Base-by-base conservation (phyloP, 64 coral and sea anemone species). In the Stylophora pistillata region DNA sequence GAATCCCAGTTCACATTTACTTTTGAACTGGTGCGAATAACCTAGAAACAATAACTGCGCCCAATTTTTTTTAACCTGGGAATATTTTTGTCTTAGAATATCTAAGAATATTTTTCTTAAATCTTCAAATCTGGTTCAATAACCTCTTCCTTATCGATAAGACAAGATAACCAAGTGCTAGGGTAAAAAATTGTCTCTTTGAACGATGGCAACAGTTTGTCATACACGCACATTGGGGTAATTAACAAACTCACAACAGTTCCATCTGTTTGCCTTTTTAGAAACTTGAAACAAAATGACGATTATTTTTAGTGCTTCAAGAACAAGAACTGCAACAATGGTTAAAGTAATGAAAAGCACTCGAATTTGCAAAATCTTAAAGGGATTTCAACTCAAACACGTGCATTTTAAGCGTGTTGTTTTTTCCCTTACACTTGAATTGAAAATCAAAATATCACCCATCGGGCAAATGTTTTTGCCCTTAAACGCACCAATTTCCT, bases 201-300 rank as follows among this genome's bases (percentile, higher is more conserved):
- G 64, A 11, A 78, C 27, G 55, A 78, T 29, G 59, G 56, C 73
- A 79, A 55, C 55, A 10, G 15, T 6, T 17, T 53, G 69, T 70
- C 60, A 69, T 21, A 47, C 37, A 47, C 3, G 37, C 37, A 47
- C 37, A 47, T 34, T 41, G 20, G 62, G 30, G 11, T 61, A 41
- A 68, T 84, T 84, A 76, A 76, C 73, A 54, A 76, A 76, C 33
- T 76, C 20, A 76, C 73, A 76, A 84, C 80, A 53, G 30, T 34
- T 84, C 23, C 20, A 84, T 70, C 80, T 84, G 80, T 62, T 41
- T 26, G 33, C 12, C n/a, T 34, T 71, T 34, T 84, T 84, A 84
- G 30, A 84, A 82, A 66, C 61, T 26, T 5, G n/a, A 62, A 84
- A 84, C 80, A 84, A 84, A 84, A 84, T 84, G 31, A 26, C 31